Base-by-base conservation (phyloP, 2,888 invertebrate genomes). In the Dryobota labecula region DNA sequence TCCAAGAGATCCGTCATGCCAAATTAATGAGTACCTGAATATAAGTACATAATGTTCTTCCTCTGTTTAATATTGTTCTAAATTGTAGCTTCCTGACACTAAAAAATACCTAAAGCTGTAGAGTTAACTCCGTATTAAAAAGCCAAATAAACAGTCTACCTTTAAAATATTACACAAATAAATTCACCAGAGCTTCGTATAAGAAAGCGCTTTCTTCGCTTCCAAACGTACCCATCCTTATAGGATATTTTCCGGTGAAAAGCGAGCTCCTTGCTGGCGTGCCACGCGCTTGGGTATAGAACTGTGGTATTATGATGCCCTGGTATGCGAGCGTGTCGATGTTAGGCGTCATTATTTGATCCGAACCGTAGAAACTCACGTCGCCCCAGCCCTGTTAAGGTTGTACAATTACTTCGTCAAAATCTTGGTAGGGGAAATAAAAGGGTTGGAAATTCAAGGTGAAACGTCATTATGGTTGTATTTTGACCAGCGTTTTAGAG, bases 301-400 rank as follows among this genome's bases (percentile, higher is more conserved):
- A 98, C 85, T 97, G 97, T 88, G 98, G 97, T 54, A 99, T 93
- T 75, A 98, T 97, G 45, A 98, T 96, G 5, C 98, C 98, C 88
- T 97, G 97, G 91, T 97, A 98, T 0, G 97, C 98, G 71, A 99
- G 90, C 15, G 97, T 97, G 92, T 99, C 98, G 70, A 99, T 98
- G 91, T 99, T 98, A 0, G 98, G 98, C 0, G 98, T 98, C 71
- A 98, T 97, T 86, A 98, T 98, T 93, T 98, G 97, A 86, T 97
- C 96, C 0, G 97, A 97, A 0, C 98, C 98, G 87, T 98, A 98
- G 89, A 98, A 98, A 84, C 98, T 97, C 15, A 98, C 97, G 91
- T 98, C 98, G 88, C 98, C 97, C 97, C 98, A 98, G 13, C 98
- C 98, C 98, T 98, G 91, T 45, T 92, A 92, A 78, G 89, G n/a